These are phyloP conservation scores for Podilymbus podiceps DNA, from an alignment of 2,113 vertebrate species.

Conservation along the genomic window DNA sequence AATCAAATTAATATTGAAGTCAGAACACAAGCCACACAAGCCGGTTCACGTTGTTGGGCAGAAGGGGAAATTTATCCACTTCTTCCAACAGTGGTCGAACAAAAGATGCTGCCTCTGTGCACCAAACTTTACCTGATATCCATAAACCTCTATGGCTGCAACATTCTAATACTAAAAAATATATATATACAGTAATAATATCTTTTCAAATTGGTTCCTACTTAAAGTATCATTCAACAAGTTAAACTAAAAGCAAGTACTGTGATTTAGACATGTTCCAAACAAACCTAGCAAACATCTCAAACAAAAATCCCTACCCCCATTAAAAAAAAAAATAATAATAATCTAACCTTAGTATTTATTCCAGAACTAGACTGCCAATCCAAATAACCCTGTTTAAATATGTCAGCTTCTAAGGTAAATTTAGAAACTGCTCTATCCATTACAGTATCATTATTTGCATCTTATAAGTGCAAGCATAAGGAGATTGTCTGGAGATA, in stretches of 20 bases:
- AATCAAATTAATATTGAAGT: background rate
- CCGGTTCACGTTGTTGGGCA: background rate
- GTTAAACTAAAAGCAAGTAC: background rate
- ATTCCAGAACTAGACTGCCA: background rate
- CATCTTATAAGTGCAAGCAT: background rate
- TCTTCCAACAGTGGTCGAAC: background rate
- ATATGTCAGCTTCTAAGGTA: background rate
- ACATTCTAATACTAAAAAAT: background rate
- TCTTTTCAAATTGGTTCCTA: background rate
- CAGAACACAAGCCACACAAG: background rate
- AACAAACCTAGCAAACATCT: background rate
- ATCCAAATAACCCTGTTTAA: background rate
- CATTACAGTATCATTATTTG: background rate
- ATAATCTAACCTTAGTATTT: background rate
- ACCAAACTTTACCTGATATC: background rate
- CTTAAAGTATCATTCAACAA: background rate
- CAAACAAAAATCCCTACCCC: rapidly evolving
- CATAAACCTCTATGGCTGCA: background rate
- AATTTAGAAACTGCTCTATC: background rate
- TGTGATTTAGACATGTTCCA: background rate
- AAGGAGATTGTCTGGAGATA: background rate
- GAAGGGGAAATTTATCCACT: background rate
- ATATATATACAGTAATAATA: background rate
- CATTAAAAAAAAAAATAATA: too few species aligned
- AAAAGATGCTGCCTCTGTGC: background rate